Evolutionary conservation across 2,113 vertebrate genomes (phyloP), one percentile per base, ranked within the genome.

Genomic region (Atractosteus spatula): DNA sequence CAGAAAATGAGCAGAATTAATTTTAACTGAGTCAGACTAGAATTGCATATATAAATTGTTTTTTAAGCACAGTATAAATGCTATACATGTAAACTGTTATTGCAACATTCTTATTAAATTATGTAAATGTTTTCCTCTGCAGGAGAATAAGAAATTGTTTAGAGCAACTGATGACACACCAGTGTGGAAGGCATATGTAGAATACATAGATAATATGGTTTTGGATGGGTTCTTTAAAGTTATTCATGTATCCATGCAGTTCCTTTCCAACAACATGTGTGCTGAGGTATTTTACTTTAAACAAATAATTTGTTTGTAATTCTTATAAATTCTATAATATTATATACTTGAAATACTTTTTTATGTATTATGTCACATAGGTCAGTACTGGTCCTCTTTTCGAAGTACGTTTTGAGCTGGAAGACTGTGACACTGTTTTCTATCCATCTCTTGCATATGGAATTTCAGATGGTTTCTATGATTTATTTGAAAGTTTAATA

Each of bases 221-320:
- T 84, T 95, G 6, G 91, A 95, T 29, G 97, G 97, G 2, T 95
- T 98, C 82, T 96, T 93, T 80, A 89, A 77, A 74, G 92, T 93
- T 62, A 85, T 94, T 0, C 92, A 98, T 74, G 87, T 92, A 74
- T 98, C 96, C 0, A 93, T 99, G 69, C 93, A 88, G 72, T 94
- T 96, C 73, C 93, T 99, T 16, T 82, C 96, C 78, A 94, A 97
- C 68, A 98, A 95, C 79, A 97, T 93, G 61, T 96, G 96, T 97
- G 84, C 75, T 3, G 29, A 29, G 29, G 29, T 29, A 2, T 57
- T 47, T 29, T 29, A 29, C 29, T 29, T 29, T 29, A 8, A 66
- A 3, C 63, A n/a, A 16, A 63, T 8, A 11, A 4, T 8, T 17
- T 13, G 66, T 16, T 55, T 14, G 70, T 51, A 7, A 3, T 7